phyloP scores from a whole-genome alignment of 2,888 invertebrate genomes.

The Liposcelis brunnea region DNA sequence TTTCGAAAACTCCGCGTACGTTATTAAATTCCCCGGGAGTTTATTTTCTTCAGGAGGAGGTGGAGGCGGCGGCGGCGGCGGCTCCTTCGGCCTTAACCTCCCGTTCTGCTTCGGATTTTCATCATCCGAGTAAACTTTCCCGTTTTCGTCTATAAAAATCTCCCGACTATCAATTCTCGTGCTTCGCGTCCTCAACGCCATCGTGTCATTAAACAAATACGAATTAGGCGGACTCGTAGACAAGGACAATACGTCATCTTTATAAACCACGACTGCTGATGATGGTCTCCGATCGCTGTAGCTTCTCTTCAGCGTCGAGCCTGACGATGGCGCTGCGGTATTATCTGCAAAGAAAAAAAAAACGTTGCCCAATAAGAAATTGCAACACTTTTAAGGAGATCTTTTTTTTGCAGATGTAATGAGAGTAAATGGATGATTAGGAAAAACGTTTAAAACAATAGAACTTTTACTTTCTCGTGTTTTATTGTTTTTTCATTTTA shows the following conservation, averaged over 20 bases:
- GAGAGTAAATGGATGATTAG: too few relatives aligned
- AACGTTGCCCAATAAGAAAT: too few relatives aligned
- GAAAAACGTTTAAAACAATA: too few relatives aligned
- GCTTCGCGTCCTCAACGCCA: slow-evolving; percentile 49
- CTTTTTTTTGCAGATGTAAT: too few relatives aligned
- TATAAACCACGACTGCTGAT: slow-evolving; percentile 19
- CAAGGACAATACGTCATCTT: slow-evolving; percentile 31
- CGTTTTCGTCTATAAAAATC: slow-evolving; percentile 10
- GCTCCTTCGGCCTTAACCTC: slow-evolving; percentile 27
- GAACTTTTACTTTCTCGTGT: too few relatives aligned
- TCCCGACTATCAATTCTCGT: slow-evolving; percentile 16
- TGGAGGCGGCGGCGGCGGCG: slow-evolving; percentile 30
- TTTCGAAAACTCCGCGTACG: neutral
- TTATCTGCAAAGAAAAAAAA: slow-evolving; percentile 26
- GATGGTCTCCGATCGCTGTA: slow-evolving; percentile 11
- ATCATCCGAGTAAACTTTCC: neutral
- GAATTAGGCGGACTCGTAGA: slow-evolving; percentile 14
- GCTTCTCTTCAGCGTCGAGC: slow-evolving; percentile 15
- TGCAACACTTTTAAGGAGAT: too few relatives aligned
- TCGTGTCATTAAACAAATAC: slow-evolving; percentile 55
- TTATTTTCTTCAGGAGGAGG: slow-evolving; percentile 16
- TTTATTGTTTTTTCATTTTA: too few relatives aligned
- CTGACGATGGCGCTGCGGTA: slow-evolving; percentile 29
- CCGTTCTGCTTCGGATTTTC: slow-evolving; percentile 11
- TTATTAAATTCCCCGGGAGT: slow-evolving; percentile 1